A percentile compares a stretch with the other conserved stretches of the same genome.
These are phyloP conservation scores for Rhopalosiphum nymphaeae DNA, from an alignment of 2,888 invertebrate species.

Conservation along the genomic window DNA sequence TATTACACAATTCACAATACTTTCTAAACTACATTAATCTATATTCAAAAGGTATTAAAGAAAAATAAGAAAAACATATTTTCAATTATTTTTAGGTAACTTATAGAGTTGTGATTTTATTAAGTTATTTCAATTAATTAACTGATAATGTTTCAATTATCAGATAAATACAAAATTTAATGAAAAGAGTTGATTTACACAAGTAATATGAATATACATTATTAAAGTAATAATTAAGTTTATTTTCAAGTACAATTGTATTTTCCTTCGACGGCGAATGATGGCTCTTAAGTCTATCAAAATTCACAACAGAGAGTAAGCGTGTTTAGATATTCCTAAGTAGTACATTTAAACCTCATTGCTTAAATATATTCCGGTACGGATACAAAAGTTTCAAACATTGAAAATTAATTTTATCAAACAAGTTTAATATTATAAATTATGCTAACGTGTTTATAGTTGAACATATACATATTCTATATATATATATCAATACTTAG, in stretches of 20 bases:
- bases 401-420: constrained; percentile 25
- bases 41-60: not conserved
- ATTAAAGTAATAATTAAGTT: not conserved
- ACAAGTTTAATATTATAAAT: constrained; percentile 36
- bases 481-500: not conserved
- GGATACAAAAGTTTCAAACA: constrained; percentile 10
- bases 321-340: not conserved
- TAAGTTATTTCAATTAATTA: not conserved
- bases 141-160: not conserved
- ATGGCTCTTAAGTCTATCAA: not conserved
- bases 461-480: not conserved
- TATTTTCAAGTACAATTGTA: not conserved
- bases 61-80: not conserved
- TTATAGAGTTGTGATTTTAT: not conserved
- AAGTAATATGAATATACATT: not conserved
- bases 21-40: not conserved
- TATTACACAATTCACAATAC: not conserved
- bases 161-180: not conserved
- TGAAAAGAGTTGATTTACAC: not conserved
- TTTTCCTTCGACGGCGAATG: not conserved
- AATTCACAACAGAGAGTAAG: not conserved
- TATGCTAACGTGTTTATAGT: constrained; percentile 32
- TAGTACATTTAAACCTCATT: constrained; percentile 27
- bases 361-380: constrained; percentile 9
- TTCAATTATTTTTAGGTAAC: not conserved